Conservation (phyloP, 2,797 vertebrate species). For the Kryptopterus vitreolus region DNA sequence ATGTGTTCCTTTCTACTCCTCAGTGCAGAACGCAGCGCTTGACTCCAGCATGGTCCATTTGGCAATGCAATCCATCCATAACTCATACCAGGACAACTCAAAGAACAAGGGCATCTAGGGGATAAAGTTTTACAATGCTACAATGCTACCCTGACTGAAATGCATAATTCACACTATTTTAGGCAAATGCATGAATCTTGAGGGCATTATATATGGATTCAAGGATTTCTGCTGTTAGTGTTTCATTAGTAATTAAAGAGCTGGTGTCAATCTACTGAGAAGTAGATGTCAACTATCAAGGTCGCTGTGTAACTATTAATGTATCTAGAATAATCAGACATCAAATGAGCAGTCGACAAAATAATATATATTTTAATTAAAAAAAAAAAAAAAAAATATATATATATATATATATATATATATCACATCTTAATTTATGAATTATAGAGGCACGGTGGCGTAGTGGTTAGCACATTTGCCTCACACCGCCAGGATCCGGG, state of each 20-base stretch:
- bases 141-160: conserved; percentile 66
- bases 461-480: too few relatives aligned
- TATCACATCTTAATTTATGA: too few relatives aligned
- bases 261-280: background rate
- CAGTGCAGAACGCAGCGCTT: conserved; percentile 68
- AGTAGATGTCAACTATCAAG: background rate
- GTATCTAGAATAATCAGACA: background rate
- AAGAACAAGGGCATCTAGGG: conserved; percentile 78
- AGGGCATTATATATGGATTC: conserved; percentile 51
- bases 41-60: conserved; percentile 79
- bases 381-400: too few relatives aligned
- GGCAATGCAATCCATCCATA: conserved; percentile 77
- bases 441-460: too few relatives aligned
- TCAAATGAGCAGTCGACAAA: too few relatives aligned
- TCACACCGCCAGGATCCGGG: too few relatives aligned
- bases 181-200: conserved; percentile 57
- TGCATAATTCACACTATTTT: conserved; percentile 63
- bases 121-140: conserved; percentile 69
- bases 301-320: background rate
- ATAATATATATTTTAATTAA: too few relatives aligned
- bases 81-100: conserved; percentile 75
- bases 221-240: background rate
- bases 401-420: too few relatives aligned
- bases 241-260: conserved; percentile 2
- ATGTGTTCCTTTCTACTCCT: conserved; percentile 72